A percentile compares a stretch with the other conserved stretches of the same genome.
These are phyloP conservation scores for Pseudolycoriella hygida DNA, from an alignment of 2,888 invertebrate genomes.

Conservation along the genomic window DNA sequence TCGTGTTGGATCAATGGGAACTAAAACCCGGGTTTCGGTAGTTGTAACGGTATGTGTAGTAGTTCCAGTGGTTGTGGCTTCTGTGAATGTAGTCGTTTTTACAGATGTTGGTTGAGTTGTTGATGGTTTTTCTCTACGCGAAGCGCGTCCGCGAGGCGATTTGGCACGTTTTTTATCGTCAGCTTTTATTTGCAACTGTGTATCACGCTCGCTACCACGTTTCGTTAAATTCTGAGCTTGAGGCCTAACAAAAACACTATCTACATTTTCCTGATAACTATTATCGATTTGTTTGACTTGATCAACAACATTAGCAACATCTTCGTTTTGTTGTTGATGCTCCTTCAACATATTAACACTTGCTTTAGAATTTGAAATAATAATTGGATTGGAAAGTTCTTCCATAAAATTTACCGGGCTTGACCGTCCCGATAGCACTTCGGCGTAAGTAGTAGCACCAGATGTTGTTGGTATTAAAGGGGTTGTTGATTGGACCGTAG, in stretches of 20 bases:
- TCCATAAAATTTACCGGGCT: conserved; percentile 18
- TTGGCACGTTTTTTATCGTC: not conserved
- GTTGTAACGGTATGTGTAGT: conserved; percentile 1
- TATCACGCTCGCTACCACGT: not conserved
- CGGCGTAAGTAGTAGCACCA: conserved; percentile 40
- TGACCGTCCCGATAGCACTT: conserved; percentile 46
- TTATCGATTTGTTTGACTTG: not conserved
- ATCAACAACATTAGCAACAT: conserved; percentile 6
- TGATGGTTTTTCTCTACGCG: not conserved
- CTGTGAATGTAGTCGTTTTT: not conserved
- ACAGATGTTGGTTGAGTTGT: not conserved
- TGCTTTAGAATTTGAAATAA: not conserved
- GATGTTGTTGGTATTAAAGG: not conserved
- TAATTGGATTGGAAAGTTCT: not conserved
- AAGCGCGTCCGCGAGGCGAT: not conserved
- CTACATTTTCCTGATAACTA: not conserved
- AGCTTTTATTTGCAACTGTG: not conserved
- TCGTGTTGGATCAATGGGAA: conserved; percentile 20
- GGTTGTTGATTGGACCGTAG: conserved; percentile 20
- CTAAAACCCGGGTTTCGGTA: conserved; percentile 11
- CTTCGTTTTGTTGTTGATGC: conserved; percentile 12
- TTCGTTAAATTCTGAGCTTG: conserved; percentile 9
- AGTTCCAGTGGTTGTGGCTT: not conserved
- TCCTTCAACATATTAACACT: not conserved
- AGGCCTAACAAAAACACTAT: not conserved